These are phyloP conservation scores for Thunnus albacares DNA, from an alignment of 2,797 vertebrate species.

Conservation along the genomic window DNA sequence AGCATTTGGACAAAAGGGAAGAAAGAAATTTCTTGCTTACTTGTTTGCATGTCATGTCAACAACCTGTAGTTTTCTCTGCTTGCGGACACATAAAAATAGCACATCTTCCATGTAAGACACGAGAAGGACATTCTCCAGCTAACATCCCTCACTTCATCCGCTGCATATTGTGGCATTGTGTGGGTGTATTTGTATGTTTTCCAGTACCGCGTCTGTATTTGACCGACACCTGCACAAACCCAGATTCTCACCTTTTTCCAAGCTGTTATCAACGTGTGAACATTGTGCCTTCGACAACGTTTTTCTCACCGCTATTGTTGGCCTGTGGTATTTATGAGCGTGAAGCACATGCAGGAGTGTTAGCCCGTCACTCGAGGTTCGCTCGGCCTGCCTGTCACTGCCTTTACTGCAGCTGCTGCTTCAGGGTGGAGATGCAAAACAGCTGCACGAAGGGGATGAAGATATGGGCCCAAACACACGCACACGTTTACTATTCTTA, in stretches of 20 bases:
- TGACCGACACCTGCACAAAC: slow-evolving; percentile 59
- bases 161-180: background rate
- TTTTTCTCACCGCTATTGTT: slow-evolving; percentile 18
- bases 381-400: slow-evolving; percentile 5
- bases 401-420: slow-evolving; percentile 42
- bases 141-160: background rate
- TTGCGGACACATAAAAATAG: background rate
- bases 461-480: background rate
- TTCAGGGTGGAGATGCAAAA: background rate
- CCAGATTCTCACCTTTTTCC: slow-evolving; percentile 33
- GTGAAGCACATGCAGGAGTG: slow-evolving; percentile 45
- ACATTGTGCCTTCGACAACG: background rate
- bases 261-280: slow-evolving; percentile 31
- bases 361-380: slow-evolving; percentile 14
- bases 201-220: background rate
- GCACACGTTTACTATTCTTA: background rate
- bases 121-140: background rate
- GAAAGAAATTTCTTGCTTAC: background rate
- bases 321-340: slow-evolving; percentile 23
- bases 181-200: slow-evolving; percentile 35
- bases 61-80: background rate
- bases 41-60: background rate
- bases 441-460: background rate
- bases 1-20: slow-evolving; percentile 20
- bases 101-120: background rate